Evolutionary conservation across 2,797 vertebrate species (phyloP), one percentile per base, ranked within the genome.

Genomic region (Tenualosa ilisha): DNA sequence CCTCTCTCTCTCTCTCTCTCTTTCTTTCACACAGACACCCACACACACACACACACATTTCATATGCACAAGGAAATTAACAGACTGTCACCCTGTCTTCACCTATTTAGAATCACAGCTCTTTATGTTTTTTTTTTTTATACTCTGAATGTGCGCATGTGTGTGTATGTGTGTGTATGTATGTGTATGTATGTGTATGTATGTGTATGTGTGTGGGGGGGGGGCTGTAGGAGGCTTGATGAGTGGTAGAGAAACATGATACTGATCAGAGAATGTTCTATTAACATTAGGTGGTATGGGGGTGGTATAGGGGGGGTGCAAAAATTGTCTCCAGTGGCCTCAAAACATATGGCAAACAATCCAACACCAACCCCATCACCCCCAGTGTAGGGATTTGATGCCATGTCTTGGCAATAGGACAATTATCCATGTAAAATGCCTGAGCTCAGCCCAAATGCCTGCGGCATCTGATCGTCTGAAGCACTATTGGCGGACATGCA

Each of bases 401-500:
- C 83, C 88, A 86, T 88, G 86, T 82, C 12, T 86, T 88, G 85
- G 85, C 85, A 82, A 86, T 85, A 61, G 37, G 43, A 88, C 86
- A 85, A 88, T 85, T 83, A 72, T 81, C 49, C n/a, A 59, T 59
- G 49, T 51, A 81, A 53, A 65, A 82, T 68, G 63, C 63, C 63
- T 68, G 26, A 68, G 63, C 63, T 68, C 63, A 68, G 4, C 12
- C 26, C 63, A 37, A 37, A 68, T 31, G 24, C 63, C 26, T 68
- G 63, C 37, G 4, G n/a, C 61, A 63, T 63, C 8, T 63, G 24
- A 63, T 63, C 1, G 24, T 63, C 61, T 63, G n/a, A 24, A 5
- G 26, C 26, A 31, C 31, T 26, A 68, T 31, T 31, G 24, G n/a
- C 26, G 24, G 24, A 68, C 11, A 68, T 68, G 63, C 24, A 15